These are phyloP conservation scores for Operophtera brumata DNA, from an alignment of 2,888 invertebrate genomes.

Conservation along the genomic window DNA sequence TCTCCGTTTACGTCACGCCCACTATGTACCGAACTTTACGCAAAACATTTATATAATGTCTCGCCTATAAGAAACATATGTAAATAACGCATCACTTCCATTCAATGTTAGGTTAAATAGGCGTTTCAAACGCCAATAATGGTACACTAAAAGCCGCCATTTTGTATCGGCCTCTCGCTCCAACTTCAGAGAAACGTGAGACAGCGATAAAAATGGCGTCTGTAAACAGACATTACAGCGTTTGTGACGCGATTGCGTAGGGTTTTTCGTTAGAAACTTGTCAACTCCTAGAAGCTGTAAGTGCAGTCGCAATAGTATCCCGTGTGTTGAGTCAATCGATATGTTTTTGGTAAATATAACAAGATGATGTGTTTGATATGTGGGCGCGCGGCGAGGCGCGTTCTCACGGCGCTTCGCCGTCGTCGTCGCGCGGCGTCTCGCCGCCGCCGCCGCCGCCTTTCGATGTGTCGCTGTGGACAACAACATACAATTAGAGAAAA, in stretches of 20 bases:
- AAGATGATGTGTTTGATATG: conserved; percentile 72
- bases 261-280: too few relatives aligned
- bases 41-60: too few relatives aligned
- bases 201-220: conserved; percentile 5
- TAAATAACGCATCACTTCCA: neutral
- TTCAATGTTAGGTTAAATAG: neutral
- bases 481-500: neutral
- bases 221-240: neutral
- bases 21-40: neutral
- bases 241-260: neutral
- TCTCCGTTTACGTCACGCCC: neutral
- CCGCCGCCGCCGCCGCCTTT: conserved; percentile 43
- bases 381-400: conserved; percentile 41
- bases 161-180: conserved; percentile 11
- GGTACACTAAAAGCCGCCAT: neutral
- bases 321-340: conserved; percentile 38
- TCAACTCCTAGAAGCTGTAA: too few relatives aligned
- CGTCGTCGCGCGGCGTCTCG: conserved; percentile 36
- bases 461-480: conserved; percentile 36
- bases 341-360: conserved; percentile 71
- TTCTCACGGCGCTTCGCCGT: conserved; percentile 36
- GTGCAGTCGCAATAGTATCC: conserved; percentile 42
- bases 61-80: neutral
- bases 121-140: neutral
- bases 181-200: conserved; percentile 1